Percentiles rank a stretch among this genome's conserved stretches.
Evolutionary conservation across 2,888 invertebrate species (phyloP).

Genomic region (Linnaemya vulpina): DNA sequence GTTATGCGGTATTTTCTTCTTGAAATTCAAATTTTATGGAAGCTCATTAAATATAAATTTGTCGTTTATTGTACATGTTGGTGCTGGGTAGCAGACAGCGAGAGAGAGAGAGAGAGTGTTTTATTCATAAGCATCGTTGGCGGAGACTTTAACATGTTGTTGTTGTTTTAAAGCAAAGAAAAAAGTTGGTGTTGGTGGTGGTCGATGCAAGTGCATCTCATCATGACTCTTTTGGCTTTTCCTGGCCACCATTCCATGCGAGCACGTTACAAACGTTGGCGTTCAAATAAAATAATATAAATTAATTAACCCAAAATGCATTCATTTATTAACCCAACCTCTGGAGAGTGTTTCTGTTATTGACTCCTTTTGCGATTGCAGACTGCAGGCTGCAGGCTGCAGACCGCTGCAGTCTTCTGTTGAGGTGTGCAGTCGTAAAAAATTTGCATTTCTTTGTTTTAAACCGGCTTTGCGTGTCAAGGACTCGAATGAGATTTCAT

Average conservation of each 20-base stretch:
- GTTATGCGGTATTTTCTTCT: slow-evolving; percentile 78
- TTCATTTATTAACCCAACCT: slow-evolving; percentile 52
- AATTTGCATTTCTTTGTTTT: slow-evolving; percentile 72
- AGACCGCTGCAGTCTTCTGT: slow-evolving; percentile 5
- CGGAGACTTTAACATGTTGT: slow-evolving; percentile 34
- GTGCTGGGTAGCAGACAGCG: background rate
- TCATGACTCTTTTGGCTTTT: slow-evolving; percentile 30
- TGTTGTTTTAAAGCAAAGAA: slow-evolving; percentile 17
- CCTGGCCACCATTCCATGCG: slow-evolving; percentile 34
- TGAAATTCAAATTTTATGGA: slow-evolving; percentile 83
- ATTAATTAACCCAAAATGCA: slow-evolving; percentile 78
- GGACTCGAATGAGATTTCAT: slow-evolving; percentile 64
- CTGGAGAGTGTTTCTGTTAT: slow-evolving; percentile 25
- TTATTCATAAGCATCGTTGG: slow-evolving; percentile 24
- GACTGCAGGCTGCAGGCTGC: slow-evolving; percentile 18
- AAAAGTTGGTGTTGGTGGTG: background rate
- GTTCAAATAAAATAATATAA: slow-evolving; percentile 82
- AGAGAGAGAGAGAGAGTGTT: slow-evolving; percentile 11
- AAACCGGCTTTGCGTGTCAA: slow-evolving; percentile 72
- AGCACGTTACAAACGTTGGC: slow-evolving; percentile 72
- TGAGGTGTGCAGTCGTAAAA: slow-evolving; percentile 68
- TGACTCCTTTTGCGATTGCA: slow-evolving; percentile 18
- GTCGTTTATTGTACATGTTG: slow-evolving; percentile 77
- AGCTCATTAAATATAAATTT: slow-evolving; percentile 84
- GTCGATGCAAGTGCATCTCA: slow-evolving; percentile 58